Evolutionary conservation across 2,888 invertebrate species (phyloP).

Genomic region (Empis livida): DNA sequence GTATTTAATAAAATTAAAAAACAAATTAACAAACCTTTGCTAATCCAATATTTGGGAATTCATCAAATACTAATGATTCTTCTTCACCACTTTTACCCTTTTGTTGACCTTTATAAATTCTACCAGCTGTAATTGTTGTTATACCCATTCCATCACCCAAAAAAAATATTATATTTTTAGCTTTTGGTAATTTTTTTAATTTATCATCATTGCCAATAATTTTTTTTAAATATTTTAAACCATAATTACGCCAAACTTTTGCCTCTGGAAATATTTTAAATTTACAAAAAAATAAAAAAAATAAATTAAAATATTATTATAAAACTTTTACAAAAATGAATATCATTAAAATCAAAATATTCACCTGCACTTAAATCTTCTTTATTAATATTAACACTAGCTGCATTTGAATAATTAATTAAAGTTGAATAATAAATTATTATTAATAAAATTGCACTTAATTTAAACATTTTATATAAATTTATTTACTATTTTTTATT

Average conservation of each 20-base stretch:
- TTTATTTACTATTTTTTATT: too few species aligned
- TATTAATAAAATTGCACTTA: too few species aligned
- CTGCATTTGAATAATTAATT: too few species aligned
- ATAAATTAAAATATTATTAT: too few species aligned
- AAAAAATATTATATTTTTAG: conserved; percentile 51
- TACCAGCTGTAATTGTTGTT: conserved; percentile 47
- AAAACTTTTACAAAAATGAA: too few species aligned
- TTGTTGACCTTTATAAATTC: conserved; percentile 45
- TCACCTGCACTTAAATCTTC: too few species aligned
- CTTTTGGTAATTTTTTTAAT: conserved; percentile 24
- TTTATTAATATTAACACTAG: too few species aligned
- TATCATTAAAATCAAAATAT: too few species aligned
- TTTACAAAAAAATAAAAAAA: too few species aligned
- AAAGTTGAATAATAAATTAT: too few species aligned
- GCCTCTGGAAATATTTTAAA: conserved; percentile 19
- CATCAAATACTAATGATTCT: conserved; percentile 44
- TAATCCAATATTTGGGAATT: conserved; percentile 46
- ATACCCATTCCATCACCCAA: conserved; percentile 58
- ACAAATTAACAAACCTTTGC: conserved; percentile 43
- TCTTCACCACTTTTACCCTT: conserved; percentile 44
- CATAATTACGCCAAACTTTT: conserved; percentile 25
- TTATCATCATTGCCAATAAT: conserved; percentile 33
- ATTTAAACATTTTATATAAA: too few species aligned
- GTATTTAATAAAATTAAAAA: too few species aligned
- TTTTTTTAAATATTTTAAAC: conserved; percentile 26